A percentile compares a stretch with the other conserved stretches of the same genome.
These are phyloP conservation scores for Drosophila vallismaia DNA, from an alignment of 2,888 invertebrate species.

Conservation along the genomic window DNA sequence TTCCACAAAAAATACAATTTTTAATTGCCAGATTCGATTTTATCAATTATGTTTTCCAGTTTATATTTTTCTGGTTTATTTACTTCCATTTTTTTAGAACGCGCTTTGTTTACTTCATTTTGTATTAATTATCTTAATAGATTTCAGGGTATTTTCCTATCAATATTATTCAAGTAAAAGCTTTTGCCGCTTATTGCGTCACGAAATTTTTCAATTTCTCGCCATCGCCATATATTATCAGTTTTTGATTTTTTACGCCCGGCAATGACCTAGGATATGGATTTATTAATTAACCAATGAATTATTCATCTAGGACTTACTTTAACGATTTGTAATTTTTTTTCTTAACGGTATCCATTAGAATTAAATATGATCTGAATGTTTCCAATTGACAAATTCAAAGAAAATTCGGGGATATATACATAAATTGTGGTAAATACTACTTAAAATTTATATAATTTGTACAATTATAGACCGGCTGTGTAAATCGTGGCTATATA, in stretches of 20 bases:
- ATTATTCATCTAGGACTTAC: not conserved
- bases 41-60: not conserved
- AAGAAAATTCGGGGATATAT: slow-evolving; percentile 5
- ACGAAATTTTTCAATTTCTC: slow-evolving; percentile 45
- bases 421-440: slow-evolving; percentile 32
- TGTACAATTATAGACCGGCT: slow-evolving; percentile 60
- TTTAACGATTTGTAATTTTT: not conserved
- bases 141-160: not conserved
- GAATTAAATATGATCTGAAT: slow-evolving; percentile 62
- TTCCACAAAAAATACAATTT: slow-evolving; percentile 6
- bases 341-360: slow-evolving; percentile 55
- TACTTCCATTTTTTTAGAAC: too few species aligned
- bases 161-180: not conserved
- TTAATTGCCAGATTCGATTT: not conserved
- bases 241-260: not conserved
- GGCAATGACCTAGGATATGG: slow-evolving; percentile 5
- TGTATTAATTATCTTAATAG: not conserved
- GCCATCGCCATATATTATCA: not conserved
- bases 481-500: slow-evolving; percentile 54
- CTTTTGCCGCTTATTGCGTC: slow-evolving; percentile 42
- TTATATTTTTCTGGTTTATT: not conserved
- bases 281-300: not conserved
- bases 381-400: slow-evolving; percentile 32
- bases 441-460: slow-evolving; percentile 65
- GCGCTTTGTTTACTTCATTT: not conserved